Conservation (phyloP, 1,140 invertebrate species). For the Mamestra configurata region DNA sequence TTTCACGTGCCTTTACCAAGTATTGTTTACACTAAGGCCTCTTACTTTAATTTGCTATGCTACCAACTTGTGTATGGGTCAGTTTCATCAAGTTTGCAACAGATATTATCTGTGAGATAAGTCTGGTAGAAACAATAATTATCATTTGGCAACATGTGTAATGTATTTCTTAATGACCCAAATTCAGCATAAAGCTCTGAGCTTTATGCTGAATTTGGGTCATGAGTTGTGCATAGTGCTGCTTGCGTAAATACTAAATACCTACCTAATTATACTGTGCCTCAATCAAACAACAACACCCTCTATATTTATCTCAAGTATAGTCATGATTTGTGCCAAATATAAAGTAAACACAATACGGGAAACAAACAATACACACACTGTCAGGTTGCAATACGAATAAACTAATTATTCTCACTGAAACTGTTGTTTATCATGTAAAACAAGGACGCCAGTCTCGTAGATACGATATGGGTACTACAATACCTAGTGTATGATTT, state of each 20-base stretch:
- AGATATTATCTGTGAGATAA: too few relatives aligned
- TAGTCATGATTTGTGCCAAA: slow-evolving; percentile 25
- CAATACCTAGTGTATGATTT: slow-evolving; percentile 24
- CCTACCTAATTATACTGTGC: background rate
- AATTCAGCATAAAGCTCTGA: background rate
- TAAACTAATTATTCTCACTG: background rate
- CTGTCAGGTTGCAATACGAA: background rate
- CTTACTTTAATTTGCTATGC: too few relatives aligned
- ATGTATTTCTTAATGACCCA: background rate
- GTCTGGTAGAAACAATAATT: too few relatives aligned
- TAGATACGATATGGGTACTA: background rate
- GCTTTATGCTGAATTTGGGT: too few relatives aligned
- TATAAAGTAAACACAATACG: slow-evolving; percentile 19
- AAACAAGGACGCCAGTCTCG: slow-evolving; percentile 18
- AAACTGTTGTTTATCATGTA: slow-evolving; percentile 33
- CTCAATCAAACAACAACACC: background rate
- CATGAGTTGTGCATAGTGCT: background rate
- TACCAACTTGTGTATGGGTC: too few relatives aligned
- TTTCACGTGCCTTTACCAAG: too few relatives aligned
- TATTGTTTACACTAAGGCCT: too few relatives aligned
- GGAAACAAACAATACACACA: slow-evolving; percentile 14
- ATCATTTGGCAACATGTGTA: too few relatives aligned
- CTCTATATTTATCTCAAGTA: background rate
- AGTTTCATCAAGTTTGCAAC: too few relatives aligned
- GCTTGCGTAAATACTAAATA: background rate